Base-by-base conservation (phyloP, 1,140 invertebrate genomes). In the Orius laevigatus region DNA sequence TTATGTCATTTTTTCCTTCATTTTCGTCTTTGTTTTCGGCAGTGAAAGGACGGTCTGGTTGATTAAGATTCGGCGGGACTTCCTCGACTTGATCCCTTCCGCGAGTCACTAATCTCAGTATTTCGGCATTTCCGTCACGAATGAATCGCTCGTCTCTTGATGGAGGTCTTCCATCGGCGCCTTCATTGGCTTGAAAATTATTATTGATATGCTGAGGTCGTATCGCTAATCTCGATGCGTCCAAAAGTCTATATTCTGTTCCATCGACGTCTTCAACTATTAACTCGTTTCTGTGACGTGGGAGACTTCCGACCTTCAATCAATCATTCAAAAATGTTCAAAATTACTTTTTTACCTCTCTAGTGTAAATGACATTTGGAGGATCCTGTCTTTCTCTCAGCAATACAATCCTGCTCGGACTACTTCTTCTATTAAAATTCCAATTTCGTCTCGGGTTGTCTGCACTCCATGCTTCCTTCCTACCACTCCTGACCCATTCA, bases 41-140 rank as follows among this genome's bases (percentile, higher is more conserved):
- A 49, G 53, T 56, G 51, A 52, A 59, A 49, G 56, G 60, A 51
- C 57, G 56, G 42, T 58, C 54, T 49, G 56, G 53, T 41, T 56
- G 56, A 40, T 57, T 57, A 31, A 54, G 46, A 36, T 25, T 46
- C 70, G 32, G 71, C 66, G 56, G 73, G 72, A 65, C 70, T 71
- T 65, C 70, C 53, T 79, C 76, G 51, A 71, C 70, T 20, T 63
- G 48, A 31, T 42, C 62, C 50, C 74, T 69, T 9, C 78, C 80
- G 57, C 81, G 68, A 0, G 81, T 84, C 19, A 84, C 75, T n/a
- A 87, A 63, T 52, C 81, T 67, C 38, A 87, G 63, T 43, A 87
- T 82, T 66, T 86, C 84, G 1, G 82, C 78, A 56, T 84, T 83
- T 0, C 83, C 84, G 58, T 86, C 81, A 57, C 81, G 74, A 16